Evolutionary conservation across 2,888 invertebrate species (phyloP).

Genomic region (Odontocolon sp.): DNA sequence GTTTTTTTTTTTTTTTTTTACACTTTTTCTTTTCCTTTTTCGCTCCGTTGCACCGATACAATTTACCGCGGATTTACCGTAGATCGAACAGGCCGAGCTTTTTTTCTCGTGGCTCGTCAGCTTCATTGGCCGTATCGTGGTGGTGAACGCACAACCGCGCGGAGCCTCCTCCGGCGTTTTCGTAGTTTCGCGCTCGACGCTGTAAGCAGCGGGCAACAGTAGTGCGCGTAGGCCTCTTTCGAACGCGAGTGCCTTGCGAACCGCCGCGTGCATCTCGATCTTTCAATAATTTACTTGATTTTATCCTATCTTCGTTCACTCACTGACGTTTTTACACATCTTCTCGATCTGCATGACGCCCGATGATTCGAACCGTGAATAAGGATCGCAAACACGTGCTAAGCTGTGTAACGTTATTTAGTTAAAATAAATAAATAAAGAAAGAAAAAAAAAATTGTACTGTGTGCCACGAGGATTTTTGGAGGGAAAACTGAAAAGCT

Average conservation of each 20-base stretch:
- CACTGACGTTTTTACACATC: not conserved
- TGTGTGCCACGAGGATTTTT: constrained; percentile 14
- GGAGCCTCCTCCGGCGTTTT: constrained; percentile 19
- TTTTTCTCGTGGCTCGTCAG: too few species aligned
- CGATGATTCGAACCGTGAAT: not conserved
- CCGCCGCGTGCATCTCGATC: constrained; percentile 55
- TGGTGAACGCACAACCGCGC: not conserved
- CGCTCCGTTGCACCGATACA: not conserved
- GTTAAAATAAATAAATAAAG: not conserved
- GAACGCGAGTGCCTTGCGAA: constrained; percentile 60
- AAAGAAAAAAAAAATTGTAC: not conserved
- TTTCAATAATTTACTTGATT: constrained; percentile 19
- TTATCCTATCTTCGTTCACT: not conserved
- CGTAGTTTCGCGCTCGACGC: constrained; percentile 60
- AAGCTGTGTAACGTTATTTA: not conserved
- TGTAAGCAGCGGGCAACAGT: constrained; percentile 51
- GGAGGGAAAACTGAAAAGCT: not conserved
- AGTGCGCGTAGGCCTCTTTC: constrained; percentile 59
- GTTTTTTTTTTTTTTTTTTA: not conserved
- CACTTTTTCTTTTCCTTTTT: not conserved
- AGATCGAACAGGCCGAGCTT: too few species aligned
- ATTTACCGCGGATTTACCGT: constrained; percentile 1
- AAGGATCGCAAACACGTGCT: not conserved
- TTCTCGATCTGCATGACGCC: not conserved
- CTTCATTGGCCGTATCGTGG: constrained; percentile 7